These are phyloP conservation scores for Drosophila mettleri DNA, from an alignment of 2,888 invertebrate species.

Conservation along the genomic window DNA sequence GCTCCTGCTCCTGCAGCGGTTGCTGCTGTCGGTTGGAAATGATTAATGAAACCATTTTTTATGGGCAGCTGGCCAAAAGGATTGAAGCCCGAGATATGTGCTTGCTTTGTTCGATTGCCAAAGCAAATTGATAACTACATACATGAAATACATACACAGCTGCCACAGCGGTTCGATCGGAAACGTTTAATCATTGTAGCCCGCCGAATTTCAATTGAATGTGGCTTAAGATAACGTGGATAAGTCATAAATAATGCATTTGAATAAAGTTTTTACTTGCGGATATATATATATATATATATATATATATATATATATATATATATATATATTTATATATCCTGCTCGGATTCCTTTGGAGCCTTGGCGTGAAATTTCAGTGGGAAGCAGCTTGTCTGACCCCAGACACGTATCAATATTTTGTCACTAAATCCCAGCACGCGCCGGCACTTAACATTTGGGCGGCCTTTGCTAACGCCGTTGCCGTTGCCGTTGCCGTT, in stretches of 20 bases:
- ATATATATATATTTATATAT: too few species aligned
- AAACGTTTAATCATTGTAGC: conserved; percentile 33
- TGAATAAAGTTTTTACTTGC: background rate
- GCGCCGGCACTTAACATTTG: conserved; percentile 58
- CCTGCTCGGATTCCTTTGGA: background rate
- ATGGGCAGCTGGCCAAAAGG: conserved; percentile 65
- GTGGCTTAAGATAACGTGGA: background rate
- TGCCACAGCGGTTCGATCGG: conserved; percentile 27
- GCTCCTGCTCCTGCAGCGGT: conserved; percentile 28
- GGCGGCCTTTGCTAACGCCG: conserved; percentile 20
- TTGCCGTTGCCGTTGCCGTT: conserved; percentile 2
- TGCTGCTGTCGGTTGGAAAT: conserved; percentile 50
- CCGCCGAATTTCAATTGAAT: conserved; percentile 11
- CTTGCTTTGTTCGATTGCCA: conserved; percentile 22
- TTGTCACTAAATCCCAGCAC: conserved; percentile 56
- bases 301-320: too few species aligned
- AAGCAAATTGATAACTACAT: conserved; percentile 40
- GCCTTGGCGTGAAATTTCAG: background rate
- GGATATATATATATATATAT: too few species aligned
- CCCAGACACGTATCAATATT: conserved; percentile 31
- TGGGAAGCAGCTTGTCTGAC: conserved; percentile 1
- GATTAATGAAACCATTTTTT: conserved; percentile 72
- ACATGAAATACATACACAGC: conserved; percentile 9
- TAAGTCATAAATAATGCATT: conserved; percentile 11
- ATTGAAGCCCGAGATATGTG: conserved; percentile 46